These are phyloP conservation scores for Sparidentex hasta DNA, from an alignment of 2,797 vertebrate species.

Conservation along the genomic window DNA sequence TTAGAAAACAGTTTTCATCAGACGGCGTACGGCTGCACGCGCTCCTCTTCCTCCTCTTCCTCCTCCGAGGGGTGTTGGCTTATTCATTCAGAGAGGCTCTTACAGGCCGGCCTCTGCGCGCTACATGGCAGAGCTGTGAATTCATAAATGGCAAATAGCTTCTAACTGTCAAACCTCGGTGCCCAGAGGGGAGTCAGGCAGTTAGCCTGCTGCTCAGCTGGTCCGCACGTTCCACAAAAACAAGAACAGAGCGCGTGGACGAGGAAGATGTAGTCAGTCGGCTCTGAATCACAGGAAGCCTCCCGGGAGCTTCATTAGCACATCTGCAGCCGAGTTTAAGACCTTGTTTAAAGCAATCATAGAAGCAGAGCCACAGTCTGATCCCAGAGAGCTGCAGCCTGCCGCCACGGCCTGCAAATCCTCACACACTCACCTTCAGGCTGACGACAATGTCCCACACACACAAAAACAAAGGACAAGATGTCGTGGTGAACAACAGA, in stretches of 20 bases:
- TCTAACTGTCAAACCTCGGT: slow-evolving; percentile 38
- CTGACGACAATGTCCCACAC: not conserved
- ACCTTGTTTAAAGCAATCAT: slow-evolving; percentile 43
- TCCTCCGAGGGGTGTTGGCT: slow-evolving; percentile 37
- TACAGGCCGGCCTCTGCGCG: slow-evolving; percentile 20
- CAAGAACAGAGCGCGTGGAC: not conserved
- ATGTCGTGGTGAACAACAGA: not conserved
- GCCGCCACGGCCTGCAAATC: not conserved
- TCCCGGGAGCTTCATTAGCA: slow-evolving; percentile 42
- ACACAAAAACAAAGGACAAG: not conserved
- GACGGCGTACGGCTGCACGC: slow-evolving; percentile 3
- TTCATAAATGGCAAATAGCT: slow-evolving; percentile 57
- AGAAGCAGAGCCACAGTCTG: not conserved
- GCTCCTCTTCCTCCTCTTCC: slow-evolving; percentile 17
- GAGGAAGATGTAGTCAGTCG: slow-evolving; percentile 19
- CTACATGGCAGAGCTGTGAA: slow-evolving; percentile 44
- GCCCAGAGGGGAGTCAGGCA: slow-evolving; percentile 29
- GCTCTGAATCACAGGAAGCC: slow-evolving; percentile 28
- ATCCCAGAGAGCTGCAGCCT: slow-evolving; percentile 18
- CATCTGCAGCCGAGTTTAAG: slow-evolving; percentile 44
- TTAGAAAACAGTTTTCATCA: slow-evolving; percentile 38
- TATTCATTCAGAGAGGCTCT: slow-evolving; percentile 55
- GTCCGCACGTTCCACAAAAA: slow-evolving; percentile 24
- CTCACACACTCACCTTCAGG: not conserved
- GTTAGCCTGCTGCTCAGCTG: slow-evolving; percentile 30